Conservation (phyloP, 2,888 invertebrate species). For the Hetaerina titia region DNA sequence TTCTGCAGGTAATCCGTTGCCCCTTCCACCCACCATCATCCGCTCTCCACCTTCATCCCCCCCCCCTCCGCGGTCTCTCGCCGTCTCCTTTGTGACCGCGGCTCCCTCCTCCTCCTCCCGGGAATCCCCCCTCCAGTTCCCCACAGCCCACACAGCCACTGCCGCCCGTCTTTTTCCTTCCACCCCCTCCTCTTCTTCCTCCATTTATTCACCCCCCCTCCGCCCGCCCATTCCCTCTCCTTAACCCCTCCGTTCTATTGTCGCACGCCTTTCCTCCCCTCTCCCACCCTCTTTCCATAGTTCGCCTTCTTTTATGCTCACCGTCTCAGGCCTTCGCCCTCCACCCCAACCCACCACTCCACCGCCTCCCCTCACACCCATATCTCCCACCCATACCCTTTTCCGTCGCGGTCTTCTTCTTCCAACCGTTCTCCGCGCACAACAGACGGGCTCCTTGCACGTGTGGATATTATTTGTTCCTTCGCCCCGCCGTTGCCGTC, state of each 20-base stretch:
- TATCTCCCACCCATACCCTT: neutral
- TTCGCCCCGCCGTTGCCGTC: neutral
- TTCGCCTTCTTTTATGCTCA: neutral
- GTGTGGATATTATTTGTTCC: slow-evolving; percentile 15
- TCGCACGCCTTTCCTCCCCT: neutral
- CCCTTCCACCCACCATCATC: neutral
- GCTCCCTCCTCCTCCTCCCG: neutral
- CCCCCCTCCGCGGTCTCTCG: neutral
- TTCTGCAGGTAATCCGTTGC: neutral
- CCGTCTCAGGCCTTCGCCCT: neutral
- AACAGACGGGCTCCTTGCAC: slow-evolving; percentile 2
- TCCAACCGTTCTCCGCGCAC: neutral
- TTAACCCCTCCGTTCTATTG: too few species aligned
- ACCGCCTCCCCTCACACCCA: neutral
- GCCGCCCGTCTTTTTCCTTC: neutral
- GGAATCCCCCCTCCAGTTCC: neutral
- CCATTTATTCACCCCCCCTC: neutral
- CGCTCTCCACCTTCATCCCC: neutral
- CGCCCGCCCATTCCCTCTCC: too few species aligned
- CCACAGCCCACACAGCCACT: neutral
- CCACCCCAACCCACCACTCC: neutral
- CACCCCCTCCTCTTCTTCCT: neutral
- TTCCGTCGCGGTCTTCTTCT: neutral
- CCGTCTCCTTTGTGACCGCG: neutral
- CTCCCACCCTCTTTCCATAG: neutral